Percentiles rank a stretch among this genome's conserved stretches.
phyloP scores from a whole-genome alignment of 2,797 vertebrate genomes.

The Spea hammondii region DNA sequence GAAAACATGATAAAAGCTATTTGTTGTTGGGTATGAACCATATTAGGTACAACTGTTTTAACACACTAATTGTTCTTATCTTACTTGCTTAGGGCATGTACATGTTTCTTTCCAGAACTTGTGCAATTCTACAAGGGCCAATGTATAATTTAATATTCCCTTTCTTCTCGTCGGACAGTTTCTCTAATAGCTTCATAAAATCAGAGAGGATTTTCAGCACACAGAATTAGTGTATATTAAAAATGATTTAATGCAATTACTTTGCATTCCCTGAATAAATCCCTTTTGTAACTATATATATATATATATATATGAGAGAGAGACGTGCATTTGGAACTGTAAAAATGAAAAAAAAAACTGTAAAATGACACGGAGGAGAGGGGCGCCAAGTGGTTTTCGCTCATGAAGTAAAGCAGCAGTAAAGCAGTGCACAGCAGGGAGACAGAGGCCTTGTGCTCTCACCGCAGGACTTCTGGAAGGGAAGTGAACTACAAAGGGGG shows the following conservation, averaged over 20 bases:
- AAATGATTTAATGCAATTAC: neutral
- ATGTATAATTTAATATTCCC: conserved; percentile 65
- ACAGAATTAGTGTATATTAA: neutral
- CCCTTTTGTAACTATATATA: neutral
- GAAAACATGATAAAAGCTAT: conserved; percentile 69
- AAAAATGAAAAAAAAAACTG: too few species aligned
- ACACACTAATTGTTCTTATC: conserved; percentile 62
- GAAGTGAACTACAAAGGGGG: too few species aligned
- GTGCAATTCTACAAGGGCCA: conserved; percentile 60
- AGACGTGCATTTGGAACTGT: too few species aligned
- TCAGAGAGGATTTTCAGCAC: neutral
- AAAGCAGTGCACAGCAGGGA: too few species aligned
- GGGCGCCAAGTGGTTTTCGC: too few species aligned
- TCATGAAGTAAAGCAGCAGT: too few species aligned
- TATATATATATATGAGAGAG: neutral
- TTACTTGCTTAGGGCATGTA: conserved; percentile 62
- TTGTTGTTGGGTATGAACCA: conserved; percentile 63
- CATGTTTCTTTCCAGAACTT: conserved; percentile 57
- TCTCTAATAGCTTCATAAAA: conserved; percentile 15
- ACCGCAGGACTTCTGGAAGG: too few species aligned
- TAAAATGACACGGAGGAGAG: too few species aligned
- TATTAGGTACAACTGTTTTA: conserved; percentile 65
- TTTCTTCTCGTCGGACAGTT: conserved; percentile 29
- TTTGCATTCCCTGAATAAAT: neutral
- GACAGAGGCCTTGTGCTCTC: too few species aligned